These are phyloP conservation scores for Episyrphus balteatus DNA, from an alignment of 1,140 invertebrate genomes.

Conservation along the genomic window DNA sequence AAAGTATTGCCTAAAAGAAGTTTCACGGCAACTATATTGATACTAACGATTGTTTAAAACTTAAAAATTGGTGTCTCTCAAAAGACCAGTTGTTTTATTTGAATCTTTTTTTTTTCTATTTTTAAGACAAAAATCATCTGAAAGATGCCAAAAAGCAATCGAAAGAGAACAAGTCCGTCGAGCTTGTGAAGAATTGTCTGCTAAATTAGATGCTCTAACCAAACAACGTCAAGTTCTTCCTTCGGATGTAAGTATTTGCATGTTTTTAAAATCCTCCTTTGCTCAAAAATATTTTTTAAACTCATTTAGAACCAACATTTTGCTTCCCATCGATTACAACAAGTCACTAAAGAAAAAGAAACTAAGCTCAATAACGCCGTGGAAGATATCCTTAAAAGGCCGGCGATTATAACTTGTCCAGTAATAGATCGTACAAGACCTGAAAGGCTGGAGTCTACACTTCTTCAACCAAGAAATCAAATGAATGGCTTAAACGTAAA, in stretches of 20 bases:
- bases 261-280: not conserved
- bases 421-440: conserved; percentile 6
- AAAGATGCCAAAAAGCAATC: conserved; percentile 25
- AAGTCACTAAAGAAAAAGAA: conserved; percentile 13
- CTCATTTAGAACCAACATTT: conserved; percentile 14
- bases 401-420: conserved; percentile 27
- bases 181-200: conserved; percentile 23
- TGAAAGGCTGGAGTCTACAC: no score
- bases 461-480: no score
- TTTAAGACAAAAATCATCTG: conserved; percentile 15
- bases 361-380: conserved; percentile 27
- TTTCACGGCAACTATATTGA: no score
- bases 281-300: not conserved
- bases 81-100: no score
- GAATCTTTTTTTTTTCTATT: not conserved
- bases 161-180: conserved; percentile 29
- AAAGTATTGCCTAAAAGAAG: no score
- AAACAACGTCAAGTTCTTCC: conserved; percentile 22
- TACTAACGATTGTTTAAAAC: no score
- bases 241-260: conserved; percentile 16
- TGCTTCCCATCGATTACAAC: conserved; percentile 15
- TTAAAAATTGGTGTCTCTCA: no score
- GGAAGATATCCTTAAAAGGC: conserved; percentile 23
- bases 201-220: conserved; percentile 23
- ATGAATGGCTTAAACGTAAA: no score